Base-by-base conservation (phyloP, 2,888 invertebrate species). In the Seira sanloemensis region DNA sequence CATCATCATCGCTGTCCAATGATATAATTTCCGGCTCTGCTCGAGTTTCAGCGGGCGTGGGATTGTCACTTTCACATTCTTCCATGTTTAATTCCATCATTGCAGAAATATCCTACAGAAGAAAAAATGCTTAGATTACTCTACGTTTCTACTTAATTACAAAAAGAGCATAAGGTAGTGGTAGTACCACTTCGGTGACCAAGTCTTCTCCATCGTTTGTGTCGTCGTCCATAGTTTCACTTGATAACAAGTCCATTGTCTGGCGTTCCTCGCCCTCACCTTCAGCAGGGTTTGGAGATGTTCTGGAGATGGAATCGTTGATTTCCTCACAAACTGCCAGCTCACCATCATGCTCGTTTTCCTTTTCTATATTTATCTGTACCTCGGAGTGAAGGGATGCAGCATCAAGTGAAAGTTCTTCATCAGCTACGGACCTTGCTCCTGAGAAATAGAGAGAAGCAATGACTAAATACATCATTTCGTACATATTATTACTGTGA, bases 21-120 rank as follows among this genome's bases (percentile, higher is more conserved):
- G 76, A 73, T 1, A 81, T 82, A 4, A 77, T 73, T 46, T 83
- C 86, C 0, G 75, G 84, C 0, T 62, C 27, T 46, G 46, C 69
- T 54, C 58, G 71, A 18, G n/a, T 18, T 12, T 9, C 26, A 1
- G 16, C 19, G 1, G 23, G 50, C 16, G 7, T 4, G 4, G 2
- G 5, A 58, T 58, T 58, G n/a, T 26, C 62, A 21, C 37, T 83
- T 50, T 62, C 25, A 7, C 37, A 85, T 72, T 86, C 86, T 21
- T 75, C 76, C 81, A 83, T 78, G 12, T 84, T 79, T 19, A 88
- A 58, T 25, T 88, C 85, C 77, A 85, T 85, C 77, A 84, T 84
- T n/a, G 27, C 26, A 4, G 78, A 78, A 54, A 84, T 84, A 66
- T 84, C 84, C 81, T 81, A 46, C 19, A 62, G 23, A 66, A 66